These are phyloP conservation scores for Sinocyclocheilus rhinocerous DNA, from an alignment of 2,113 vertebrate genomes.

Conservation along the genomic window DNA sequence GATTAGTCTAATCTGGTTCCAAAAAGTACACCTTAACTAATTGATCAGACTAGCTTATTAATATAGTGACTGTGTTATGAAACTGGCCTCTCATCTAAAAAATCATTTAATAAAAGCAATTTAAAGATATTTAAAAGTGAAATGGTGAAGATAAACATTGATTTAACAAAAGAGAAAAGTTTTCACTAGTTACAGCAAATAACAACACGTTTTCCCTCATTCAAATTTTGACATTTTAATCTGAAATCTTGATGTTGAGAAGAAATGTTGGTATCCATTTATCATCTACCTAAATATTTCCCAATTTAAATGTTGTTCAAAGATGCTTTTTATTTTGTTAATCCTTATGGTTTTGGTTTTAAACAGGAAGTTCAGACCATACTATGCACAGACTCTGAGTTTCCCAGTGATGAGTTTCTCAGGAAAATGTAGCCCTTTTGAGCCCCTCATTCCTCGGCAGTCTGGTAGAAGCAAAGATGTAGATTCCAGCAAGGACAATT, in stretches of 20 bases:
- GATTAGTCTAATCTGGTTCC: neutral
- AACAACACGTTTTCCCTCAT: neutral
- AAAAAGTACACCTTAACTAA: neutral
- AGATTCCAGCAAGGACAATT: slow-evolving; percentile 46
- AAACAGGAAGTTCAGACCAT: slow-evolving; percentile 83
- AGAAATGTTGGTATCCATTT: neutral
- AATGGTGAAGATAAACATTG: neutral
- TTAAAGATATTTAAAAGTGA: neutral
- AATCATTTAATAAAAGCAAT: too few species aligned
- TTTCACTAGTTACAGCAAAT: neutral
- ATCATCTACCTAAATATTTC: neutral
- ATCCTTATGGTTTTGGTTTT: slow-evolving; percentile 43
- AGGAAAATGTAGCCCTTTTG: slow-evolving; percentile 81
- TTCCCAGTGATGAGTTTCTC: slow-evolving; percentile 81
- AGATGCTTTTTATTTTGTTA: neutral
- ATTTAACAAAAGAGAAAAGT: neutral
- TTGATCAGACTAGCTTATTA: neutral
- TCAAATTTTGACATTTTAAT: neutral
- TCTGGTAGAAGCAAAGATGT: slow-evolving; percentile 54
- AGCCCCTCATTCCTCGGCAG: slow-evolving; percentile 63
- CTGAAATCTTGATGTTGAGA: neutral
- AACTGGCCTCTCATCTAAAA: neutral
- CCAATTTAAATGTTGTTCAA: neutral
- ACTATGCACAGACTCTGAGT: slow-evolving; percentile 79
- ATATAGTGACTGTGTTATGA: neutral